Evolutionary conservation across 2,888 invertebrate genomes (phyloP), one percentile per base, ranked within the genome.

Genomic region (Pachydiplax longipennis): DNA sequence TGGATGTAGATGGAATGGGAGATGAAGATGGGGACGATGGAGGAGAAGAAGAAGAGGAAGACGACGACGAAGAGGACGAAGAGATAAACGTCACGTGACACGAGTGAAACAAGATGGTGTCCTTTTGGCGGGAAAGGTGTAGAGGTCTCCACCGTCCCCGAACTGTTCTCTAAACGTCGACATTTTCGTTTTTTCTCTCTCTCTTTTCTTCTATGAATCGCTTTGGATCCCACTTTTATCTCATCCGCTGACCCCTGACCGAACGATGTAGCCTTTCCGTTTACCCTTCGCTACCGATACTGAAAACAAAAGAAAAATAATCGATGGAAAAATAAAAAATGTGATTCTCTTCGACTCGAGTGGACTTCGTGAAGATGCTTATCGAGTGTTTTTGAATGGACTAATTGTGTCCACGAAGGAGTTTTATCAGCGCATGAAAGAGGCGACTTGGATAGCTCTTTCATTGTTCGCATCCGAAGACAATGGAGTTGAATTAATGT

Each of bases 71-170:
- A 91, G 96, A 96, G 91, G 97, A 97, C 93, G 97, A 97, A 93
- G 97, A 98, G 94, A 98, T 98, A 92, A 97, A 97, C 93, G 97
- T 98, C 94, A 98, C 97, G 95, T 97, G 97, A 97, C 87, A 87
- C 40, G 87, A 87, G 87, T 61, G 87, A 87, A 73, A 73, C 31
- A 73, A 73, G 15, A 73, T 25, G 13, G 31, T 25, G 25, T 25
- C 31, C 3, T 73, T 12, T 73, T 73, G 15, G 73, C 73, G 73
- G 25, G 31, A 73, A 73, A 65, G 25, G 12, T 10, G 1, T n/a
- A 65, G 65, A 65, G n/a, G 65, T 65, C 65, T 65, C 65, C 25
- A 12, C 61, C 18, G 65, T 65, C n/a, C n/a, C 25, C 65, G 65
- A 65, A 73, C 73, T 73, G 25, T 31, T 73, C 25, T 31, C 22